Evolutionary conservation across 2,888 invertebrate species (phyloP).

Genomic region (Pristionchus entomophagus): DNA sequence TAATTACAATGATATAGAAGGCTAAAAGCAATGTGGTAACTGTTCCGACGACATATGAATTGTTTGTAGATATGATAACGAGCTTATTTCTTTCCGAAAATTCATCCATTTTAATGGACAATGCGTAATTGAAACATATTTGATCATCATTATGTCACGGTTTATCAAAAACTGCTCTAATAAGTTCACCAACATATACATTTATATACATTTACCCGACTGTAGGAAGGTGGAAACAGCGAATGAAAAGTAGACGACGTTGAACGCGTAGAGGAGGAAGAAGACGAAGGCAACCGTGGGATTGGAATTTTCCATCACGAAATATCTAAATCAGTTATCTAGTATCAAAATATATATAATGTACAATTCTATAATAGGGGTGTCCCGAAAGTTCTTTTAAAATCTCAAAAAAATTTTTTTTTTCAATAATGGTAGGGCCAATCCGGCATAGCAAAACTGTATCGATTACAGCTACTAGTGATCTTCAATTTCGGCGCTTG

Average conservation of each 20-base stretch:
- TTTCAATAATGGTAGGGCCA: too few relatives aligned
- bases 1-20: too few relatives aligned
- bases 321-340: conserved; percentile 33
- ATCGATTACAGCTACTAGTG: too few relatives aligned
- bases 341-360: background rate
- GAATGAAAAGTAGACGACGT: conserved; percentile 67
- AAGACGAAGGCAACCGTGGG: conserved; percentile 65
- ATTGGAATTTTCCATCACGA: conserved; percentile 58
- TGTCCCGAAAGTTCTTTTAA: too few relatives aligned
- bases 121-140: too few relatives aligned
- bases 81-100: too few relatives aligned
- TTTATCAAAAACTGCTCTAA: background rate
- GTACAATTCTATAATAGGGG: background rate
- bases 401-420: background rate
- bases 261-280: conserved; percentile 66
- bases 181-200: background rate
- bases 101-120: too few relatives aligned
- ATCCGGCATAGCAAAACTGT: too few relatives aligned
- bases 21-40: too few relatives aligned
- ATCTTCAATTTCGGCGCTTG: too few relatives aligned
- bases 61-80: too few relatives aligned
- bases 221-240: conserved; percentile 70
- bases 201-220: conserved; percentile 53
- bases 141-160: background rate
- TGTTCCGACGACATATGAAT: too few relatives aligned